Evolutionary conservation across 2,888 invertebrate species (phyloP).

Genomic region (Coelinius sp.): DNA sequence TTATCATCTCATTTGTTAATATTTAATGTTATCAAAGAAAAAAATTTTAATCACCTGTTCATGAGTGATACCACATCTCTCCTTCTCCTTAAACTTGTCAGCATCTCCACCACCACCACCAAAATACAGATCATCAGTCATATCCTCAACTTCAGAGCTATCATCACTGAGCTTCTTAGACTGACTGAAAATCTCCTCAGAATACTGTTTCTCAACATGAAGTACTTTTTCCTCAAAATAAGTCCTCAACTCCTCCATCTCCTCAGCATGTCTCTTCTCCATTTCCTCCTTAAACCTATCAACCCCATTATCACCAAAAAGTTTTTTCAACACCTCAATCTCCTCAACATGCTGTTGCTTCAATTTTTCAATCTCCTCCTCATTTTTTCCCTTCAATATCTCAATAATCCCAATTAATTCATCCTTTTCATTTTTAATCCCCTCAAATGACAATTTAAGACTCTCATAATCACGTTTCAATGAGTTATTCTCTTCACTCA

Average conservation of each 20-base stretch:
- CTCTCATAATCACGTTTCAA: constrained; percentile 1
- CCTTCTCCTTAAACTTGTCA: constrained; percentile 12
- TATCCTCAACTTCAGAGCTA: constrained; percentile 68
- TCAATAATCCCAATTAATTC: constrained; percentile 51
- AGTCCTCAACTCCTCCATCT: constrained; percentile 84
- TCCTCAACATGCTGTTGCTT: constrained; percentile 48
- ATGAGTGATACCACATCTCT: not conserved
- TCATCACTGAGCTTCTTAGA: constrained; percentile 75
- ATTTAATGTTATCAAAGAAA: too few relatives aligned
- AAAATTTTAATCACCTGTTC: constrained; percentile 1
- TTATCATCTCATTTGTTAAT: too few relatives aligned
- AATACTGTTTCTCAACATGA: constrained; percentile 85
- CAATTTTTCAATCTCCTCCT: constrained; percentile 54
- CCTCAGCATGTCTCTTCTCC: constrained; percentile 78
- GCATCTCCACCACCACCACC: constrained; percentile 51
- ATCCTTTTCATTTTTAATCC: not conserved
- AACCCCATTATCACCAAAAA: constrained; percentile 75
- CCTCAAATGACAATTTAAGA: constrained; percentile 3
- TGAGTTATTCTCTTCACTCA: not conserved
- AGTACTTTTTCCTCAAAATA: constrained; percentile 87
- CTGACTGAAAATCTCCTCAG: constrained; percentile 79
- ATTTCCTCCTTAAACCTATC: constrained; percentile 74
- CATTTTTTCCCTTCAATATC: constrained; percentile 48
- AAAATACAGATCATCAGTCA: constrained; percentile 69
- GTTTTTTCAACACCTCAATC: constrained; percentile 70